Evolutionary conservation across 2,797 vertebrate genomes (phyloP).

Genomic region (Threskiornis aethiopicus): DNA sequence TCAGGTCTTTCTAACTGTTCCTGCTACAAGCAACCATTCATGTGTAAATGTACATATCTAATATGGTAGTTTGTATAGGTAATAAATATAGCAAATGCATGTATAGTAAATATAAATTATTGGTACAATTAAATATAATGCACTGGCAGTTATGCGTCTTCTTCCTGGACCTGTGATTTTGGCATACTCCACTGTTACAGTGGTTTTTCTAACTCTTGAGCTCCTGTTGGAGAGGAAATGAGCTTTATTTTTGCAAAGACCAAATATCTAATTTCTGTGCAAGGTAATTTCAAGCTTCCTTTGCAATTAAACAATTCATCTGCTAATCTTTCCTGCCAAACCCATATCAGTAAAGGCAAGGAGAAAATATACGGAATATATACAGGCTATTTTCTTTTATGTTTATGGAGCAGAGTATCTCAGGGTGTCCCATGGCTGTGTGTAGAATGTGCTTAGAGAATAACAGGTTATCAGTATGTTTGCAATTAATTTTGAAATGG

Average conservation of each 20-base stretch:
- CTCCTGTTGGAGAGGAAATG: neutral
- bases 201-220: neutral
- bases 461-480: neutral
- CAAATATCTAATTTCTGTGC: neutral
- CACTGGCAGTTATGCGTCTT: neutral
- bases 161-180: neutral
- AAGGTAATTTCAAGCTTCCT: neutral
- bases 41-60: fast-evolving
- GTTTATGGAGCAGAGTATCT: neutral
- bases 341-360: neutral
- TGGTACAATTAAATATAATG: neutral
- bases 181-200: neutral
- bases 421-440: neutral
- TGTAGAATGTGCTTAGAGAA: neutral
- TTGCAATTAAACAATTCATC: neutral
- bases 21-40: neutral
- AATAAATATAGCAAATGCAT: neutral
- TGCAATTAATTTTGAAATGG: neutral
- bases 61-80: neutral
- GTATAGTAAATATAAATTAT: neutral
- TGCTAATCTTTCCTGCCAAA: neutral
- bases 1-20: neutral
- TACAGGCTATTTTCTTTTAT: neutral
- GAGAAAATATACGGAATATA: neutral
- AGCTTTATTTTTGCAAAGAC: neutral